Base-by-base conservation (phyloP, 2,113 vertebrate species). In the Rhinogobius similis region DNA sequence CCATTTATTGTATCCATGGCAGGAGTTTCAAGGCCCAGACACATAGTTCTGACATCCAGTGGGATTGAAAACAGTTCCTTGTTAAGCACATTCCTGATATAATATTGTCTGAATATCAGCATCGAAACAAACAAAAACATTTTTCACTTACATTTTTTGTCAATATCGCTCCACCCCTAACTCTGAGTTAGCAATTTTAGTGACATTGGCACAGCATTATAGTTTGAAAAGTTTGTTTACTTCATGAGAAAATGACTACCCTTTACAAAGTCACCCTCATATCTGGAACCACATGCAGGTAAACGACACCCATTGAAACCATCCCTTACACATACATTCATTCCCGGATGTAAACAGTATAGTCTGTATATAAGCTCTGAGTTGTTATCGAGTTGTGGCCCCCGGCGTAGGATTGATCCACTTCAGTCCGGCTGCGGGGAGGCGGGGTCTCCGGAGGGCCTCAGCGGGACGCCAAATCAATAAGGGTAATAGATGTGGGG, bases 401-500 rank as follows among this genome's bases (percentile, higher is more conserved):
- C 94, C 79, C 88, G 92, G 93, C 92, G 86, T 82, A 94, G 93
- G 94, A 96, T 95, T 95, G 96, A 97, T 97, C 93, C 94, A 95
- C 95, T 96, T 95, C 93, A 94, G 92, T 86, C 84, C 92, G 94
- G 88, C 95, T 94, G 95, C 92, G 83, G 94, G 94, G 93, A 93
- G 91, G 92, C 90, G 65, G 91, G 93, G 92, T 94, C 95, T 94
- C 94, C 93, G 92, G 93, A 93, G 93, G 91, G 92, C 82, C 94
- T 92, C 95, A 95, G 94, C 93, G 80, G 84, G 95, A 88, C 83
- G 94, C 91, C 93, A 92, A 93, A 96, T 97, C 96, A 96, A 97
- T 97, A 95, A 95, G 95, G 95, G 95, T 97, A 96, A 97, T 94
- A 95, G 95, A 94, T 94, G 94, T 94, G 93, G 94, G 94, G 94